Evolutionary conservation across 2,888 invertebrate species (phyloP).

Genomic region (Drosophila aldrichi): DNA sequence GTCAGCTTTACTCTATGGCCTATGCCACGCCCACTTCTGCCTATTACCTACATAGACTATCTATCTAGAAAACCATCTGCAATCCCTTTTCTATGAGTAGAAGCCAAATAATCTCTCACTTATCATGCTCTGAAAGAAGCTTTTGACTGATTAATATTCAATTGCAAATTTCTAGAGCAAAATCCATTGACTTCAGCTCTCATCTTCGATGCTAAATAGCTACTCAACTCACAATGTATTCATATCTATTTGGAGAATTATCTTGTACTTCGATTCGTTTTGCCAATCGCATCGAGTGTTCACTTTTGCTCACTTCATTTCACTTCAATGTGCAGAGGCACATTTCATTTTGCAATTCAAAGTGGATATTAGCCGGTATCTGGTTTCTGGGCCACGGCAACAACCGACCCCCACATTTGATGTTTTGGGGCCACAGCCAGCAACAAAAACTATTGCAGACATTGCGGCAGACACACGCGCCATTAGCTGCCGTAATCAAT

Average conservation of each 20-base stretch:
- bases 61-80: no score
- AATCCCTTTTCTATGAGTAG: no score
- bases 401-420: slow-evolving; percentile 61
- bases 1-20: no score
- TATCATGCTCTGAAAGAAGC: background rate
- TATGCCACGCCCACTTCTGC: no score
- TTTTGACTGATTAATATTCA: background rate
- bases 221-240: background rate
- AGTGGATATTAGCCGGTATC: slow-evolving; percentile 41
- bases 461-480: slow-evolving; percentile 55
- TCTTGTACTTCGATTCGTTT: background rate
- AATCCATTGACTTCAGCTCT: background rate
- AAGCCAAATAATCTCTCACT: background rate
- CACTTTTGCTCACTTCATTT: slow-evolving; percentile 30
- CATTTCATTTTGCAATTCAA: slow-evolving; percentile 27
- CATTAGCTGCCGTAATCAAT: slow-evolving; percentile 64
- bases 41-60: no score
- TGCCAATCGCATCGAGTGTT: slow-evolving; percentile 7
- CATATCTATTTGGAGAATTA: background rate
- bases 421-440: slow-evolving; percentile 19
- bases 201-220: background rate
- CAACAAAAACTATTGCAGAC: slow-evolving; percentile 43
- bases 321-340: slow-evolving; percentile 7
- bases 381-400: slow-evolving; percentile 50
- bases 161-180: background rate